phyloP scores from a whole-genome alignment of 1,140 invertebrate species.

The Agraylea sexmaculata region DNA sequence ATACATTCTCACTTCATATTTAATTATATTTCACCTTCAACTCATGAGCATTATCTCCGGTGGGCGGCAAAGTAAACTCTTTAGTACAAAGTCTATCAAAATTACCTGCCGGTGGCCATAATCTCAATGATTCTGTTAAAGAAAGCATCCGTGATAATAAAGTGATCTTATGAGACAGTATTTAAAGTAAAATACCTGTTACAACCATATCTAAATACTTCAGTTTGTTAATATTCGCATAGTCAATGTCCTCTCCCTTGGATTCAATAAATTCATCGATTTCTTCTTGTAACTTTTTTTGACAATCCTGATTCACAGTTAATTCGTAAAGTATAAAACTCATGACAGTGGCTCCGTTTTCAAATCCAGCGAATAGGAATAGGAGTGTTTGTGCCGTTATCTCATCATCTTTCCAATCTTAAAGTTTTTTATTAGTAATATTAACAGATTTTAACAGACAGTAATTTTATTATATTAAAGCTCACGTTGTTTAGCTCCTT shows the following conservation, averaged over 20 bases:
- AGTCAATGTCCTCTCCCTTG: constrained; percentile 17
- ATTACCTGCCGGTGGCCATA: constrained; percentile 8
- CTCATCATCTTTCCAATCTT: constrained; percentile 39
- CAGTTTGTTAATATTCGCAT: constrained; percentile 7
- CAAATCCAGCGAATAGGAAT: constrained; percentile 52
- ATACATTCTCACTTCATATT: neutral
- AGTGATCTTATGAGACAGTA: neutral
- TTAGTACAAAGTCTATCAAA: constrained; percentile 11
- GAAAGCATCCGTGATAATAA: neutral
- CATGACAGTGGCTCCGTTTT: constrained; percentile 46
- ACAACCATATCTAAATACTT: constrained; percentile 22
- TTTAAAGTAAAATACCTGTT: neutral
- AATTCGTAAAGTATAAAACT: constrained; percentile 39
- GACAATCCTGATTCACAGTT: constrained; percentile 41
- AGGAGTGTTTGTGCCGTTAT: constrained; percentile 39
- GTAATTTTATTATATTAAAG: too few relatives aligned
- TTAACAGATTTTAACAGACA: too few relatives aligned
- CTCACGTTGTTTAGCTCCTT: too few relatives aligned
- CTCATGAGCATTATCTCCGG: neutral
- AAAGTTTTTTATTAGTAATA: too few relatives aligned
- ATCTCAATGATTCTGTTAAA: constrained; percentile 1
- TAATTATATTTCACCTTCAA: neutral
- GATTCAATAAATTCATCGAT: constrained; percentile 23
- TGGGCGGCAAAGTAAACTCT: constrained; percentile 7
- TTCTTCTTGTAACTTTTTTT: constrained; percentile 33